Evolutionary conservation across 2,888 invertebrate species (phyloP).

Genomic region (Apodemia hepburni): DNA sequence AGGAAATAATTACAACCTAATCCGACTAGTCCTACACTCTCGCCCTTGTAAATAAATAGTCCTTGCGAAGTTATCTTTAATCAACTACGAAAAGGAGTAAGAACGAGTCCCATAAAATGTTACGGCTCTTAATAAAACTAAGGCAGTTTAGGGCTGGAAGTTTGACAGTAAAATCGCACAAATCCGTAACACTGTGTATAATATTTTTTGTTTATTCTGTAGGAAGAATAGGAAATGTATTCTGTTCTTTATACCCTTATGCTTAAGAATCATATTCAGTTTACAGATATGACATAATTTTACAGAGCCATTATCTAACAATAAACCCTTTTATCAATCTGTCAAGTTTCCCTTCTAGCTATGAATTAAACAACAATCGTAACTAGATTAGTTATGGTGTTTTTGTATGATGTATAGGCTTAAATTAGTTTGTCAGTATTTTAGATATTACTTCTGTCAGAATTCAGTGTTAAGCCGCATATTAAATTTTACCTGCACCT

Average conservation of each 20-base stretch:
- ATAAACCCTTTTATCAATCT: background rate
- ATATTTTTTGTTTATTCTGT: conserved; percentile 9
- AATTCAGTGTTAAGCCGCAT: no score
- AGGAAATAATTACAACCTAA: background rate
- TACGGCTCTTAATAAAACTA: conserved; percentile 13
- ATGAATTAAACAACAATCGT: no score
- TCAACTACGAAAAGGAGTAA: conserved; percentile 10
- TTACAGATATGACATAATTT: background rate
- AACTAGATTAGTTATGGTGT: no score
- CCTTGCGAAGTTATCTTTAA: conserved; percentile 6
- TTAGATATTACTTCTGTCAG: no score
- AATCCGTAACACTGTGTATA: background rate
- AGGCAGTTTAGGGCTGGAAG: conserved; percentile 7
- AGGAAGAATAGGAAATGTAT: background rate
- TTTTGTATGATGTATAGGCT: no score
- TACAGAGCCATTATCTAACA: background rate
- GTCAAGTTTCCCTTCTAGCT: background rate
- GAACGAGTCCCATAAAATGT: background rate
- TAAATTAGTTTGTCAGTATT: no score
- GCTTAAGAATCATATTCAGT: background rate
- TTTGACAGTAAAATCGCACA: conserved; percentile 7
- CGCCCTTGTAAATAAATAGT: background rate
- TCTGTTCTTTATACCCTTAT: background rate
- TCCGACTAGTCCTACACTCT: background rate
- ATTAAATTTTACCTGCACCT: no score